phyloP scores from a whole-genome alignment of 64 coral and sea anemone genomes.

The Montipora foliosa region DNA sequence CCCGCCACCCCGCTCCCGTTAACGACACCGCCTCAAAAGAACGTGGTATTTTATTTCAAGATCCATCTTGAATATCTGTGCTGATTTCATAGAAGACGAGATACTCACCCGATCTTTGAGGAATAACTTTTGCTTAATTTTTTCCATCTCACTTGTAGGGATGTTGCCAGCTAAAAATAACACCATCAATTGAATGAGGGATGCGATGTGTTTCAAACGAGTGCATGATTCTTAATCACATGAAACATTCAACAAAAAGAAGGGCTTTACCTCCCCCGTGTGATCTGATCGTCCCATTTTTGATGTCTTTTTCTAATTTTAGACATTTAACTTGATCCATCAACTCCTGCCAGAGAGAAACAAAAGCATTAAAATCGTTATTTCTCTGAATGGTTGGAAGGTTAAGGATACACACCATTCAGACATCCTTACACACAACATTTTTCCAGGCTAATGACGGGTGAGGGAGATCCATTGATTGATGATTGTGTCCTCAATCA shows the following conservation, averaged over 20 bases:
- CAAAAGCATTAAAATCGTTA: not conserved
- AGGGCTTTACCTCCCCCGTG: slow-evolving; percentile 52
- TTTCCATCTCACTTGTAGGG: slow-evolving; percentile 75
- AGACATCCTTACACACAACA: too few species aligned
- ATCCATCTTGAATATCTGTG: too few species aligned
- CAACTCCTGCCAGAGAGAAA: slow-evolving; percentile 71
- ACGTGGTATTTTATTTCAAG: too few species aligned
- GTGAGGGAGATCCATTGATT: not conserved
- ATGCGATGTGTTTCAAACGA: not conserved
- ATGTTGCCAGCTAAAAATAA: slow-evolving; percentile 42
- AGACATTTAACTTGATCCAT: slow-evolving; percentile 90
- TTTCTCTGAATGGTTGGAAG: not conserved
- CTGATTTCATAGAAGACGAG: not conserved
- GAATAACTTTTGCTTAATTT: slow-evolving; percentile 84
- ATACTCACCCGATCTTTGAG: slow-evolving; percentile 85
- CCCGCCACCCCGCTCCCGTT: too few species aligned
- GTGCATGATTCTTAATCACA: too few species aligned
- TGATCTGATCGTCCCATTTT: slow-evolving; percentile 70
- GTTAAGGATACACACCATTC: not conserved
- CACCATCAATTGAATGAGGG: not conserved
- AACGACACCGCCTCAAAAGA: too few species aligned
- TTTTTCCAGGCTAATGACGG: too few species aligned
- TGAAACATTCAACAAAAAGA: too few species aligned
- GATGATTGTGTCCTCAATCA: too few species aligned
- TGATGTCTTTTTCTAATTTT: slow-evolving; percentile 89